phyloP scores from a whole-genome alignment of 2,888 invertebrate genomes.

The Ligdia adustata region DNA sequence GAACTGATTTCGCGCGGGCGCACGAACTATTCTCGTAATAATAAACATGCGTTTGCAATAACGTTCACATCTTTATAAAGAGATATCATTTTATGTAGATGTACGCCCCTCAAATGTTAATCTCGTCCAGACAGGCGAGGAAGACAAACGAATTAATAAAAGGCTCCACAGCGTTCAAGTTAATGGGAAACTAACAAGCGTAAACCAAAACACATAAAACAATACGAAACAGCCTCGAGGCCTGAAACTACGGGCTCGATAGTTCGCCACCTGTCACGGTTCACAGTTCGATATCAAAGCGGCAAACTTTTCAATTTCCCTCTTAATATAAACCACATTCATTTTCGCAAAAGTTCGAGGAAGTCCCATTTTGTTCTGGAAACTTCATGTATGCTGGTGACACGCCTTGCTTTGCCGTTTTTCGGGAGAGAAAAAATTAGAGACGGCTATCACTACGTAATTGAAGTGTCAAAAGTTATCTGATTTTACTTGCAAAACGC shows the following conservation, averaged over 20 bases:
- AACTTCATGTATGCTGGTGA: constrained; percentile 73
- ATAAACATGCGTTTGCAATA: constrained; percentile 48
- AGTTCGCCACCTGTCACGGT: constrained; percentile 38
- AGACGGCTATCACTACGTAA: constrained; percentile 78
- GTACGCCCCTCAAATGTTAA: constrained; percentile 47
- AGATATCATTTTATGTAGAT: constrained; percentile 57
- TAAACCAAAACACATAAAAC: constrained; percentile 69
- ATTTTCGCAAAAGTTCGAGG: constrained; percentile 50
- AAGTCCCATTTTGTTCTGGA: constrained; percentile 71
- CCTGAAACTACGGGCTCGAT: constrained; percentile 46
- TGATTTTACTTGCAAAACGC: constrained; percentile 83
- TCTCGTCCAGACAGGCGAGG: constrained; percentile 46
- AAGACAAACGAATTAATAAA: constrained; percentile 63
- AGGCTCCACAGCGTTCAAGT: constrained; percentile 54
- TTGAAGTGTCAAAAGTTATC: constrained; percentile 84
- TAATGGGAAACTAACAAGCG: constrained; percentile 71
- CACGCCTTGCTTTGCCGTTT: constrained; percentile 62
- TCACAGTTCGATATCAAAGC: constrained; percentile 63
- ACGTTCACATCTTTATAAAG: constrained; percentile 42
- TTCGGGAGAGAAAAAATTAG: constrained; percentile 67
- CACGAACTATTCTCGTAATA: constrained; percentile 54
- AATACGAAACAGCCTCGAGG: constrained; percentile 51
- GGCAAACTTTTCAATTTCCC: constrained; percentile 71
- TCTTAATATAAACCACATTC: constrained; percentile 57
- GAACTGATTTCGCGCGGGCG: constrained; percentile 59